These are phyloP conservation scores for Danio jaintianensis DNA, from an alignment of 2,797 vertebrate species.

Conservation along the genomic window DNA sequence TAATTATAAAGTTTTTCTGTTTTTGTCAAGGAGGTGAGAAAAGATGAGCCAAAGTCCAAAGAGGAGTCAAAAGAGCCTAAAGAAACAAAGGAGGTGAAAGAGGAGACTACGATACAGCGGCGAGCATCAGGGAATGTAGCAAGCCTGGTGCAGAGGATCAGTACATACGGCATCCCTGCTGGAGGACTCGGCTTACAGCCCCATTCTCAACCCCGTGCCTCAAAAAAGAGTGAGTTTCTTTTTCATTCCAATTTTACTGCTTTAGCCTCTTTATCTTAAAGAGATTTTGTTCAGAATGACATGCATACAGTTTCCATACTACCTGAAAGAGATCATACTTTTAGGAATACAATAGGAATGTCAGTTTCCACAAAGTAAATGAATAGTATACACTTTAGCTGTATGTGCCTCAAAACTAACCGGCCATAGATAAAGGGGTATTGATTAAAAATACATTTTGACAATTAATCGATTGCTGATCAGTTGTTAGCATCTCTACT, in stretches of 20 bases:
- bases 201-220: conserved; percentile 77
- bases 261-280: not conserved
- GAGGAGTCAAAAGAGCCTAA: conserved; percentile 83
- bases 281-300: not conserved
- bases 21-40: conserved; percentile 85
- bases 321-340: not conserved
- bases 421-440: too few species aligned
- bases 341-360: too few species aligned
- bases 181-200: conserved; percentile 91
- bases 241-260: not conserved
- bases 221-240: conserved; percentile 81
- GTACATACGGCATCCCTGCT: conserved; percentile 88
- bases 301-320: not conserved
- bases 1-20: too few species aligned
- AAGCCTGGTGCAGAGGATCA: conserved; percentile 94
- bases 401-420: too few species aligned
- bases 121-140: conserved; percentile 91
- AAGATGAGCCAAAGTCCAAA: conserved; percentile 81
- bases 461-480: too few species aligned
- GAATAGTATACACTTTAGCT: too few species aligned
- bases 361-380: too few species aligned
- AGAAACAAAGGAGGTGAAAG: conserved; percentile 80
- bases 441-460: too few species aligned
- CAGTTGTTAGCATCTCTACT: too few species aligned
- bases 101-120: conserved; percentile 75